Base-by-base conservation (phyloP, 2,797 vertebrate genomes). In the Coregonus sp. region DNA sequence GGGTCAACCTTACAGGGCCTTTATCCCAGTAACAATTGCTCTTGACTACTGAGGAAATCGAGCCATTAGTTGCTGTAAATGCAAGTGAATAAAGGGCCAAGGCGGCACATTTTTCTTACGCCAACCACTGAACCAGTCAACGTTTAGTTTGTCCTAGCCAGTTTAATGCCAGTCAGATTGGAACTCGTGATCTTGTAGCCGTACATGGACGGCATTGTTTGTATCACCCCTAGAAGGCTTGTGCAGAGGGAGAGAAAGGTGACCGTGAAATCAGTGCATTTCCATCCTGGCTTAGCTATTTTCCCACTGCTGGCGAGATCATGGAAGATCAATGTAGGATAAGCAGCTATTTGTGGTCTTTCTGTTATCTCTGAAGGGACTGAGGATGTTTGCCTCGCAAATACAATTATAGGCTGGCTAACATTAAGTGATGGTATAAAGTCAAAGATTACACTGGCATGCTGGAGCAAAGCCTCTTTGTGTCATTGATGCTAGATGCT, bases 111-210 rank as follows among this genome's bases (percentile, higher is more conserved):
- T 18, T 12, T 16, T 35, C 52, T 54, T 31, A 18, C 25, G n/a
- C 15, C 25, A 52, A 52, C 29, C 11, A 12, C n/a, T 15, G 40
- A 25, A n/a, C 67, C 56, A 15, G 29, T 31, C 18, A 18, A 9
- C 59, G 18, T 20, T 73, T 83, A 47, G 40, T 47, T 14, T 20
- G 54, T 14, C 66, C 81, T 73, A 47, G 40, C 11, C 71, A 72
- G 79, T 87, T 74, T 85, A 89, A 91, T 90, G 40, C 40, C 76
- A 90, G 86, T 92, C 91, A 84, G 78, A 82, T 80, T 84, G 70
- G 84, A 82, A 82, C 92, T 90, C 86, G 84, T 92, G 90, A 89
- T 88, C 65, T 54, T 59, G n/a, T 81, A 16, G 51, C 65, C 31
- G 59, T 56, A 76, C 82, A 77, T 59, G 84, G 68, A 70, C 68